Evolutionary conservation across 1,140 invertebrate genomes (phyloP), one percentile per base, ranked within the genome.

Genomic region (Bombus balteatus): DNA sequence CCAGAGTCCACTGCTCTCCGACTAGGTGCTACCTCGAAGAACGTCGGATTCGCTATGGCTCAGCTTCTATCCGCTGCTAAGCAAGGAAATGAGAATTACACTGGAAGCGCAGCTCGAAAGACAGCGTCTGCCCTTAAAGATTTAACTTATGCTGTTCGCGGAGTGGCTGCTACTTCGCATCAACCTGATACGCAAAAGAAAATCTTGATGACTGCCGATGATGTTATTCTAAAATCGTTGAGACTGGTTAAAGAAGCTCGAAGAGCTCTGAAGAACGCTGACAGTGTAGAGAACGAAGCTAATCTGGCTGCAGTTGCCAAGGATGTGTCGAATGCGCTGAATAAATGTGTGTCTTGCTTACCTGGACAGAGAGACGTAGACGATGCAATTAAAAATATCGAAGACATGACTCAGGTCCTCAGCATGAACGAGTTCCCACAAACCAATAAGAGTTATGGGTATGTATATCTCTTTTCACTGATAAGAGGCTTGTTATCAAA

Each of bases 331-430:
- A 93, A 91, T 92, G 95, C 96, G 5, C 92, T 97, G 34, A 96
- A 96, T 77, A 95, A 96, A 66, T 97, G 97, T 6, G 96, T 99
- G 12, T 97, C 97, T 86, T 98, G 97, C 91, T 96, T 99, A 65
- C 98, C 98, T 18, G 98, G 98, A 0, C 98, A 99, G 91, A 96
- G 97, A 89, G 98, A 99, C 92, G 97, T 99, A 6, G 98, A 99
- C 92, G 96, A 97, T 28, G 98, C 98, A 0, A 97, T 99, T 90
- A 96, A 97, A 85, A 97, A 96, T 83, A 98, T 99, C 78, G 97
- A 97, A 77, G 96, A 97, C 87, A 97, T 97, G 62, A 97, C 97
- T 62, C 96, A 97, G 84, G 96, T 97, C 18, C 95, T 99, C 28
- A 96, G 97, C 81, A 96, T 96, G 87, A 96, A 96, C 70, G 96